phyloP scores from a whole-genome alignment of 2,113 vertebrate species.

The Dermatemys mawii region DNA sequence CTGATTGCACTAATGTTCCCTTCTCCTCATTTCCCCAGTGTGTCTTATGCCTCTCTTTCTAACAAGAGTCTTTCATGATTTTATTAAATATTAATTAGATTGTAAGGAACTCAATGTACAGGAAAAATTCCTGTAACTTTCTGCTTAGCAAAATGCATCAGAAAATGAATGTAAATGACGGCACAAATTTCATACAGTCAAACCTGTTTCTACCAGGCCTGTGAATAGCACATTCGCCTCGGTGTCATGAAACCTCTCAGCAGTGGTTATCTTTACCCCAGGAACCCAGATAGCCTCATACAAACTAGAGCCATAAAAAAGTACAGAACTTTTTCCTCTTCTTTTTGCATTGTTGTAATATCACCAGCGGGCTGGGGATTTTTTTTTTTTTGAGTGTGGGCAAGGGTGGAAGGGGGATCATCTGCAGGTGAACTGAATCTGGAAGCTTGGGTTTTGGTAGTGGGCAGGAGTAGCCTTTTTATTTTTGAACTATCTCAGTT shows the following conservation, averaged over 20 bases:
- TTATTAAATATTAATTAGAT: constrained; percentile 56
- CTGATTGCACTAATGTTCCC: neutral
- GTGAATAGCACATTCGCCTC: neutral
- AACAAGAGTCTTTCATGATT: constrained; percentile 12
- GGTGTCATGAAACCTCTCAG: neutral
- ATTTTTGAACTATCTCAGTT: neutral
- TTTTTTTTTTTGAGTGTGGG: too few species aligned
- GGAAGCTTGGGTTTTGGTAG: neutral
- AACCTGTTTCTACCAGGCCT: neutral
- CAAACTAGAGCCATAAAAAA: neutral
- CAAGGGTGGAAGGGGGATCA: fast-evolving
- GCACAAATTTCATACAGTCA: neutral
- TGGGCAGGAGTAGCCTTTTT: neutral
- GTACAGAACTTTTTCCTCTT: neutral
- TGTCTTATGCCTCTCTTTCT: neutral
- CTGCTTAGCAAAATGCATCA: constrained; percentile 34
- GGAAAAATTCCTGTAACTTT: constrained; percentile 30
- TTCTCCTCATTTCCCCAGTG: constrained; percentile 1
- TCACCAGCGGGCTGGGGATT: too few species aligned
- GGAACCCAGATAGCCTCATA: neutral
- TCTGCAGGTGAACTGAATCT: neutral
- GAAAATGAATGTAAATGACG: constrained; percentile 8
- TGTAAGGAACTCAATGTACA: constrained; percentile 38
- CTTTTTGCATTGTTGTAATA: neutral
- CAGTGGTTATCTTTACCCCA: neutral